phyloP scores from a whole-genome alignment of 2,113 vertebrate species.

The Octodon degus region DNA sequence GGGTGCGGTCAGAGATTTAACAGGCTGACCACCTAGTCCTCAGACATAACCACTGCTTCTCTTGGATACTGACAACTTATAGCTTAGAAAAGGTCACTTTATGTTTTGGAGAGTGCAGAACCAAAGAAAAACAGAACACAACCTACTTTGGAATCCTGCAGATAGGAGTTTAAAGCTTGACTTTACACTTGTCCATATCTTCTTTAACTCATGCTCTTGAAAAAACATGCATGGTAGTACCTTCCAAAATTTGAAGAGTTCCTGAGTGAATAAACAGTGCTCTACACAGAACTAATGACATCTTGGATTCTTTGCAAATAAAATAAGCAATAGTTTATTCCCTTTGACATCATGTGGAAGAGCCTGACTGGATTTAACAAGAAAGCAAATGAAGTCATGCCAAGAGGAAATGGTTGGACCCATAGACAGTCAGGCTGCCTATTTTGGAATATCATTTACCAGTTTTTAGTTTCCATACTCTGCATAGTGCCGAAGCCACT shows the following conservation, averaged over 20 bases:
- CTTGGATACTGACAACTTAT: background rate
- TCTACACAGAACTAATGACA: background rate
- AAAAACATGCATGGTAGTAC: background rate
- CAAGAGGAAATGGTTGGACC: background rate
- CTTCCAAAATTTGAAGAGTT: background rate
- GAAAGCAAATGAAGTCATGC: background rate
- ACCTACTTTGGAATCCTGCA: background rate
- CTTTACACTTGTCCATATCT: background rate
- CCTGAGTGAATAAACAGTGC: background rate
- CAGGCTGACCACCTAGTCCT: background rate
- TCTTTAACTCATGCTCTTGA: slow-evolving; percentile 4
- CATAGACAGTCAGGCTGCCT: background rate
- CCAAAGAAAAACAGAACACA: background rate
- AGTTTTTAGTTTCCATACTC: background rate
- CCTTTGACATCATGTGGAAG: background rate
- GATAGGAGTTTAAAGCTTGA: background rate
- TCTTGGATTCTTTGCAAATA: slow-evolving; percentile 20
- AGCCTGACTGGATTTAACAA: slow-evolving; percentile 12
- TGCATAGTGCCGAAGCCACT: background rate
- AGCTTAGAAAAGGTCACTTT: background rate
- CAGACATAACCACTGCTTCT: background rate
- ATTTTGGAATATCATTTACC: background rate
- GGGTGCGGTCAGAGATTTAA: background rate
- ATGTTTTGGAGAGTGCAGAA: background rate
- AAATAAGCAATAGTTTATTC: background rate